phyloP scores from a whole-genome alignment of 2,797 vertebrate species.

The Pteronotus mesoamericanus region DNA sequence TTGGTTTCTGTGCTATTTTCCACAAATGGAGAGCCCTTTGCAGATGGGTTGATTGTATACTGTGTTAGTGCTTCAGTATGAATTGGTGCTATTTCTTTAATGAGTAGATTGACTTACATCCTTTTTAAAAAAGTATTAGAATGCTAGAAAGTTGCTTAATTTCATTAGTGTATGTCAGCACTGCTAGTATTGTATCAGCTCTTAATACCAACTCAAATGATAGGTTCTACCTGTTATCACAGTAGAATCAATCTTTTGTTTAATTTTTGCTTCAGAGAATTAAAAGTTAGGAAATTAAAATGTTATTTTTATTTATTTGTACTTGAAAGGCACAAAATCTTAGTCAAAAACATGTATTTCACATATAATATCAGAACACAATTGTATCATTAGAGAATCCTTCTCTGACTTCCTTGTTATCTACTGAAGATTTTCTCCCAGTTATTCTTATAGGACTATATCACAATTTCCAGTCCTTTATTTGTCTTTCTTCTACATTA shows the following conservation, averaged over 20 bases:
- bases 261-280: neutral
- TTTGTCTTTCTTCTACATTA: neutral
- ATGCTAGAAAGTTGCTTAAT: neutral
- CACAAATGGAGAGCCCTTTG: neutral
- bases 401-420: neutral
- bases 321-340: neutral
- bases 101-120: neutral
- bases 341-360: neutral
- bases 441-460: neutral
- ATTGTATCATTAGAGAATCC: neutral
- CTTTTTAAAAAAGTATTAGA: neutral
- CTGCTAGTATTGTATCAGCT: neutral
- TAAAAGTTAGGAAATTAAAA: slow-evolving; percentile 2
- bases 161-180: neutral
- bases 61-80: neutral
- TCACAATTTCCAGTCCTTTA: neutral
- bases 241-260: neutral
- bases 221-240: neutral
- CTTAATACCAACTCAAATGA: neutral
- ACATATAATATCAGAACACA: neutral
- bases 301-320: neutral
- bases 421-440: neutral
- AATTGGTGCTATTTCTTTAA: neutral
- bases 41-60: neutral
- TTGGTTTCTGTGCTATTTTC: neutral